Conservation (phyloP, 2,797 vertebrate species). For the Sebastes kiyomatsui region DNA sequence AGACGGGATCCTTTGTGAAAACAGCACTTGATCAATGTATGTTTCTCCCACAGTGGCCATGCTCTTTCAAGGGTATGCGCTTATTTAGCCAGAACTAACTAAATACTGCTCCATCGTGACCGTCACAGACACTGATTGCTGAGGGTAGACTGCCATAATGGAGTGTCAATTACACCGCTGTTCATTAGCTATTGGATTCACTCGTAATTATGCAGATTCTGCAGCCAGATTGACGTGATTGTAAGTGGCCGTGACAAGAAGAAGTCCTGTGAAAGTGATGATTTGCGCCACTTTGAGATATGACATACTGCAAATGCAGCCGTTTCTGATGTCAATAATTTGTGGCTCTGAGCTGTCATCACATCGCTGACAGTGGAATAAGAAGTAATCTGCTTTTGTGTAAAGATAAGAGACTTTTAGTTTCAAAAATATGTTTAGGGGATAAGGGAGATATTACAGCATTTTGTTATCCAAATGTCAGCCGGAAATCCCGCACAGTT, state of each 20-base stretch:
- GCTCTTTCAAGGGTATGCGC: conserved; percentile 23
- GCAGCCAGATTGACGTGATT: conserved; percentile 30
- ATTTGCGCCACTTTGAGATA: conserved; percentile 39
- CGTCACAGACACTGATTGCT: conserved; percentile 18
- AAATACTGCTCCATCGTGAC: conserved; percentile 26
- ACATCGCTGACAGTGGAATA: not conserved
- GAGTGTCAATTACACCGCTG: conserved; percentile 33
- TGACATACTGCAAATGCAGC: conserved; percentile 26
- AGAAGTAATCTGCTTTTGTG: conserved; percentile 20
- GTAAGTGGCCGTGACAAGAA: conserved; percentile 35
- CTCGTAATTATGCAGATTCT: conserved; percentile 42
- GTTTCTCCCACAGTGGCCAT: not conserved
- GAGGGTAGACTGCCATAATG: conserved; percentile 14
- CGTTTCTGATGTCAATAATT: conserved; percentile 17
- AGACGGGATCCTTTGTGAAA: conserved; percentile 27
- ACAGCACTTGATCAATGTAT: conserved; percentile 43
- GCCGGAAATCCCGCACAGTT: conserved; percentile 7
- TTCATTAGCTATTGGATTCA: conserved; percentile 50
- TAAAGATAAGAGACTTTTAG: conserved; percentile 6
- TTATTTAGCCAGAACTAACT: conserved; percentile 30
- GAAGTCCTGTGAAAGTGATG: conserved; percentile 25
- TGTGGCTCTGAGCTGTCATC: not conserved
- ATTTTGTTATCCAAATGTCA: conserved; percentile 9
- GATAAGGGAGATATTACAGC: not conserved
- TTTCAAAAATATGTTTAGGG: not conserved